Conservation (phyloP, 2,888 invertebrate genomes). For the Andrena hattorfiana region DNA sequence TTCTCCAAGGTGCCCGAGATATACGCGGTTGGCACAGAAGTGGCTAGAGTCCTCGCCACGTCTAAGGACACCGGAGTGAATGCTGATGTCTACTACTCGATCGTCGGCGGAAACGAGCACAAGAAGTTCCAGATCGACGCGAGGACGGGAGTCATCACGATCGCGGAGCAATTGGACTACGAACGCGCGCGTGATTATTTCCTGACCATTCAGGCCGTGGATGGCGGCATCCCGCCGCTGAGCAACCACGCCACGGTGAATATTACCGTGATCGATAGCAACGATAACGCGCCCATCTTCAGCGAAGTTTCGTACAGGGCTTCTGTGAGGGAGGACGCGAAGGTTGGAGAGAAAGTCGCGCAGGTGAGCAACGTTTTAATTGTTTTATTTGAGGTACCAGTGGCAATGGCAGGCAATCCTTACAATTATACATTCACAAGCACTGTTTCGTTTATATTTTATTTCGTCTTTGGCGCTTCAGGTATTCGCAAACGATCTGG, state of each 20-base stretch:
- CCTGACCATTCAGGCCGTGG: slow-evolving; percentile 95
- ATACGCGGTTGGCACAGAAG: slow-evolving; percentile 91
- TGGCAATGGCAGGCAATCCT: no score
- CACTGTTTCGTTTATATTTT: no score
- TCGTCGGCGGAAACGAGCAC: slow-evolving; percentile 95
- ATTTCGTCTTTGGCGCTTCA: slow-evolving; percentile 71
- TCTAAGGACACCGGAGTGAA: slow-evolving; percentile 97
- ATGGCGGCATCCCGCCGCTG: slow-evolving; percentile 95
- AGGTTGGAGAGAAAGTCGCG: slow-evolving; percentile 89
- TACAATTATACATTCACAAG: not conserved
- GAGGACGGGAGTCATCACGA: slow-evolving; percentile 90
- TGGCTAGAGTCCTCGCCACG: slow-evolving; percentile 94
- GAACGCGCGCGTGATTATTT: slow-evolving; percentile 95
- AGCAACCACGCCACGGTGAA: slow-evolving; percentile 95
- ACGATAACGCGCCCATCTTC: slow-evolving; percentile 95
- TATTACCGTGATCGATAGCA: slow-evolving; percentile 93
- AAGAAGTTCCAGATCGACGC: slow-evolving; percentile 93
- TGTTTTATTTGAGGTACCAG: no score
- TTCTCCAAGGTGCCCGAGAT: slow-evolving; percentile 92
- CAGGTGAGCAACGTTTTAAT: slow-evolving; percentile 86
- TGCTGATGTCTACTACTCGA: slow-evolving; percentile 95
- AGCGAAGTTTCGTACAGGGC: slow-evolving; percentile 91
- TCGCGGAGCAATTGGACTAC: slow-evolving; percentile 93
- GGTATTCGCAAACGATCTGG: slow-evolving; percentile 93
- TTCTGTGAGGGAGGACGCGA: slow-evolving; percentile 92